Base-by-base conservation (phyloP, 2,113 vertebrate species). In the Gulo gulo region DNA sequence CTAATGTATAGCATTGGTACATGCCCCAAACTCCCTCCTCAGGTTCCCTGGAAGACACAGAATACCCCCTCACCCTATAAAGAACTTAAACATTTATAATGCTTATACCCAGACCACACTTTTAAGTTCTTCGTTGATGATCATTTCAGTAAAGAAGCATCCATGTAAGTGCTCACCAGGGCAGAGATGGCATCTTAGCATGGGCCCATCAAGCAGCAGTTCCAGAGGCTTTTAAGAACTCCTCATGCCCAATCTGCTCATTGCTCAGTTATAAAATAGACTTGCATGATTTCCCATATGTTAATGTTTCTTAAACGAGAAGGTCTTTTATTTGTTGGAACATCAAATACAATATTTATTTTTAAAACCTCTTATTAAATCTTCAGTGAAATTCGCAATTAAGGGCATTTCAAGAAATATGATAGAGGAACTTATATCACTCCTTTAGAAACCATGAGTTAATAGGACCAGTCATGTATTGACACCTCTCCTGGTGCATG, bases 331-430 rank as follows among this genome's bases (percentile, higher is more conserved):
- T 76, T 84, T 96, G 9, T 16, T 59, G 39, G 14, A 73, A 86
- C 15, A 90, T 39, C 69, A 13, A 96, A 45, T 63, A 87, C 1
- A 88, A 11, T 45, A 61, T 82, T 88, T 94, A 76, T 78, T 80
- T 96, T 69, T 57, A 73, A 94, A 81, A 69, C 45, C 7, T 94
- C n/a, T 84, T 88, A 61, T 69, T 86, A 97, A 87, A 45, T 89
- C 8, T 65, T 95, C 81, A 47, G 34, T 94, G 42, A 81, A 76
- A 82, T 88, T 85, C 91, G 86, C 10, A 88, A 16, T 21, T 81
- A 79, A 82, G 23, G 7, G 14, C 20, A 45, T 74, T 73, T 82
- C 69, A 95, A 57, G 8, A 87, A 96, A 61, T 31, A 65, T 21
- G 47, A 63, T 31, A 79, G 61, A 14, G 34, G 42, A 84, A 79